Percentiles rank a stretch among this genome's conserved stretches.
These are phyloP conservation scores for Styela clava DNA, from an alignment of 23 tunicate species.

Conservation along the genomic window DNA sequence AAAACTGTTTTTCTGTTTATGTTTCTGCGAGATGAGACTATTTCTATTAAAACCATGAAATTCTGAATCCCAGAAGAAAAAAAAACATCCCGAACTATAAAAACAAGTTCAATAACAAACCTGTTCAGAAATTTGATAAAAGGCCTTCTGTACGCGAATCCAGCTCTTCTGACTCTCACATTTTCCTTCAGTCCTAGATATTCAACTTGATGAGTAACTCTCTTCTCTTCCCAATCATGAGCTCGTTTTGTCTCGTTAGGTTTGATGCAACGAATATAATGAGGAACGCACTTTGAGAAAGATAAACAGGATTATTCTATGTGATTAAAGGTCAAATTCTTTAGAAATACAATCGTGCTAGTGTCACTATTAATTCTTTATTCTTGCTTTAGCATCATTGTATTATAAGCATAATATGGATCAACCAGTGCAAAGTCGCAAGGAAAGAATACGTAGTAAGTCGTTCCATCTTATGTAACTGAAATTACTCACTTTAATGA, in stretches of 20 bases:
- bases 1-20: no score
- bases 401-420: no score
- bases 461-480: no score
- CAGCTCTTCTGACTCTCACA: constrained; percentile 95
- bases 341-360: no score
- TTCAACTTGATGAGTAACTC: constrained; percentile 92
- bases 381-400: neutral
- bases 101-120: no score
- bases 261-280: constrained; percentile 90
- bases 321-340: no score
- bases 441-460: no score
- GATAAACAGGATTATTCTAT: neutral
- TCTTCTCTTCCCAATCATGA: constrained; percentile 87
- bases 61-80: no score
- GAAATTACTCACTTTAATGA: no score
- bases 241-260: constrained; percentile 92
- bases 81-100: no score
- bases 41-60: no score
- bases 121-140: constrained; percentile 90
- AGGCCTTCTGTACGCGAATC: constrained; percentile 91
- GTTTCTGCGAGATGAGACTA: no score
- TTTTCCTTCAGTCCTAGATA: constrained; percentile 95
- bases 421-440: neutral
- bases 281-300: constrained; percentile 50
- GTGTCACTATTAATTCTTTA: neutral